Base-by-base conservation (phyloP, 2,797 vertebrate species). In the Hydrophis major region DNA sequence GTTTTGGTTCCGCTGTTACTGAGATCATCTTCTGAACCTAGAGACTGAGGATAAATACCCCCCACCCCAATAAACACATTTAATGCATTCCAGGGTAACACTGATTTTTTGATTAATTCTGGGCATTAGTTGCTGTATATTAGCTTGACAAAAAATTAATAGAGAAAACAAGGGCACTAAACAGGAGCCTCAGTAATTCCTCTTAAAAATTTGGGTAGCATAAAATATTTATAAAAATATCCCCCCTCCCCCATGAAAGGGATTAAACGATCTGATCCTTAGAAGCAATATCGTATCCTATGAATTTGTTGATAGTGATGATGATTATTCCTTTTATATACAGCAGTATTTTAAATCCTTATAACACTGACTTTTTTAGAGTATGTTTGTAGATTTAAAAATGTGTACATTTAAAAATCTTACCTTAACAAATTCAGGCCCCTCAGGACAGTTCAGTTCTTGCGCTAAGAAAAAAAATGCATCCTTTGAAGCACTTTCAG, bases 401-500 rank as follows among this genome's bases (percentile, higher is more conserved):
- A 93, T 90, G 20, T 91, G 59, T 47, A 91, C 47, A 8, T 28
- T 91, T 94, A 50, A 59, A n/a, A 11, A 13, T 89, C 69, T 0
- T 97, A 98, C 98, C 98, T 97, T 94, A 59, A 94, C 89, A 94
- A 96, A 96, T 86, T 93, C 95, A 95, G 60, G 94, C 92, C 96
- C 28, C 20, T 53, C 18, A 92, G 3, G 78, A 93, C 1, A 56
- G 4, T 87, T 93, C 89, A 94, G 88, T 89, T 96, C 93, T 4
- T 93, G 4, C 10, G 96, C 83, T 55, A 94, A 92, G 66, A 93
- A 83, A 92, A 93, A 92, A 92, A 91, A 86, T 13, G 47, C 20
- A 55, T 95, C 47, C 27, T 93, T 59, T 92, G 59, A n/a, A 25
- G 37, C 55, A 83, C 59, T 89, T 83, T 89, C 95, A 28, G 60